Evolutionary conservation across 2,797 vertebrate species (phyloP).

Genomic region (Notoglanidium macrostoma): DNA sequence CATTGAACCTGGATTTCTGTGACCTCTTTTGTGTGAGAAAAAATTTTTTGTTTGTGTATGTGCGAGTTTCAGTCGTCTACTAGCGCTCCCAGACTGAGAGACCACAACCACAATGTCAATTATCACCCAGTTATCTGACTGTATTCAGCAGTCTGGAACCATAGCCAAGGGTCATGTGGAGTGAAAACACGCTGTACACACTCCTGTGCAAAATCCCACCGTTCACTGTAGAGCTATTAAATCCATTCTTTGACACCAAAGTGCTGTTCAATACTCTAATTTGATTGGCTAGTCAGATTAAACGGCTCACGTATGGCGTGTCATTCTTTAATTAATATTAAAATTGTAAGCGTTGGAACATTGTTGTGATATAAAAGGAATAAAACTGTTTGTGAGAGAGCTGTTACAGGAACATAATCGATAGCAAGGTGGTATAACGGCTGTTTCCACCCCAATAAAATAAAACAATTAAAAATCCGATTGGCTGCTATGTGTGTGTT

Average conservation of each 20-base stretch:
- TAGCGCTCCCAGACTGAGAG: not conserved
- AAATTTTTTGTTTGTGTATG: not conserved
- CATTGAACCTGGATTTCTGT: not conserved
- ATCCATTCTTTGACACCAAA: not conserved
- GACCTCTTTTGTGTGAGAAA: not conserved
- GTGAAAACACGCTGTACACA: not conserved
- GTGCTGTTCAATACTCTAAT: not conserved
- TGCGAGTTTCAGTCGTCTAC: slow-evolving; percentile 8
- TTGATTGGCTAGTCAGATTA: no score
- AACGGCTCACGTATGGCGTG: not conserved
- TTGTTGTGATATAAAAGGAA: not conserved
- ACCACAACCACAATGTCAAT: slow-evolving; percentile 9
- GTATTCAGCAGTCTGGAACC: not conserved
- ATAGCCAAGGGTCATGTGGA: not conserved
- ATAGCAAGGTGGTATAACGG: not conserved
- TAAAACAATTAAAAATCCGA: not conserved
- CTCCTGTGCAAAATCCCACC: not conserved
- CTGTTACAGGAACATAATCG: not conserved
- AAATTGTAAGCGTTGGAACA: no score
- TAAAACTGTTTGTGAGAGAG: not conserved
- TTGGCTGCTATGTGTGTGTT: not conserved
- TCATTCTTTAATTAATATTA: not conserved
- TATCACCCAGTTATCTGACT: not conserved
- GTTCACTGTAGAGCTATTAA: not conserved
- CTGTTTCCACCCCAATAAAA: not conserved